A percentile compares a stretch with the other conserved stretches of the same genome.
phyloP scores from a whole-genome alignment of 37 sponge, comb jelly and placozoan genomes.

The Beroe forskalii region DNA sequence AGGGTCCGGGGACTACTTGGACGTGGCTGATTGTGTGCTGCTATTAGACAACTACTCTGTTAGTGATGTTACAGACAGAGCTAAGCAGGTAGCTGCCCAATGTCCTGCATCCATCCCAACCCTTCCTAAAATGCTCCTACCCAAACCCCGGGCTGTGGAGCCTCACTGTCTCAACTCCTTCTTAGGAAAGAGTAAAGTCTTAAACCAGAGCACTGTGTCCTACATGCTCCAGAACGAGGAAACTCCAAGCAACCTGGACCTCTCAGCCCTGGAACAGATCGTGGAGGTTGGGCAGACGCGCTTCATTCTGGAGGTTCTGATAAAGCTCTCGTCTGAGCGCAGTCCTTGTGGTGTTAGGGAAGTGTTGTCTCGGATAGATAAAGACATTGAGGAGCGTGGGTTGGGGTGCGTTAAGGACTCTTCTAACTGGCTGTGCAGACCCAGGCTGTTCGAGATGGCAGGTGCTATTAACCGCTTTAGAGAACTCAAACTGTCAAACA shows the following conservation, averaged over 20 bases:
- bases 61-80: constrained; percentile 53
- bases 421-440: constrained; percentile 37
- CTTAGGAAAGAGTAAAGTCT: not conserved
- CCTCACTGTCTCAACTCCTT: not conserved
- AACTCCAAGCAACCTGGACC: not conserved
- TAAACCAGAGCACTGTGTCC: not conserved
- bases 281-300: constrained; percentile 41
- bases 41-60: constrained; percentile 41
- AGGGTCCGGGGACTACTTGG: constrained; percentile 66
- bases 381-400: not conserved
- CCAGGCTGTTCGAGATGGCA: not conserved
- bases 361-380: not conserved
- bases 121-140: not conserved
- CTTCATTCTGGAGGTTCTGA: not conserved
- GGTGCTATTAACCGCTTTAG: constrained; percentile 21
- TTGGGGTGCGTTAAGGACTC: not conserved
- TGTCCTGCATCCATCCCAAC: not conserved
- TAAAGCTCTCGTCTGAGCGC: not conserved
- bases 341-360: not conserved
- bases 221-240: not conserved
- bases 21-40: constrained; percentile 60
- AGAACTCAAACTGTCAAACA: no score
- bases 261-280: constrained; percentile 16
- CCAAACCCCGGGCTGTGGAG: not conserved
- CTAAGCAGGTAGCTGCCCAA: constrained; percentile 64